phyloP scores from a whole-genome alignment of 2,888 invertebrate genomes.

The Lypha dubia region DNA sequence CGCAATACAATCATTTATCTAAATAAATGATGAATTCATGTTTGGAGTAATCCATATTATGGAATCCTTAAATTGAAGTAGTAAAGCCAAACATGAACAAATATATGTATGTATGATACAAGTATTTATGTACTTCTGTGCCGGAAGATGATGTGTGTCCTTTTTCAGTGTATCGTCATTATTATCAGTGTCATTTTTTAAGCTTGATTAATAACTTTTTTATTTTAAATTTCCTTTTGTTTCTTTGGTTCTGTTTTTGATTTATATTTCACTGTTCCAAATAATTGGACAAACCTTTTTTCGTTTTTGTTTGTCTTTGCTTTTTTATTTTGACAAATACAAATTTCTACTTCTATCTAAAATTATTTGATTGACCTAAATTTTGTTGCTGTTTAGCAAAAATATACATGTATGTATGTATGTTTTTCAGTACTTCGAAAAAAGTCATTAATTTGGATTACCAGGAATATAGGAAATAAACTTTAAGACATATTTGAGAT shows the following conservation, averaged over 20 bases:
- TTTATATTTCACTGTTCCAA: conserved; percentile 40
- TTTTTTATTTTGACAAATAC: conserved; percentile 34
- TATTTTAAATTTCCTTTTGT: conserved; percentile 21
- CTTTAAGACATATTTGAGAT: no score
- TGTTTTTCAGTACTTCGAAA: no score
- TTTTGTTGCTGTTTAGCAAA: conserved; percentile 23
- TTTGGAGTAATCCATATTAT: conserved; percentile 9
- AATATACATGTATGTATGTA: conserved; percentile 15
- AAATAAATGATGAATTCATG: conserved; percentile 26
- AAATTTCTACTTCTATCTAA: conserved; percentile 61
- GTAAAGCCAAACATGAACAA: conserved; percentile 8
- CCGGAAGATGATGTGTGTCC: conserved; percentile 48
- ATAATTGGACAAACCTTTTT: conserved; percentile 34
- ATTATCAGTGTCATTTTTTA: conserved; percentile 37
- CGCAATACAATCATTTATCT: conserved; percentile 54
- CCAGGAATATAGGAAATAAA: no score
- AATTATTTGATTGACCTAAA: conserved; percentile 67
- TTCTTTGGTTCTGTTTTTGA: conserved; percentile 5
- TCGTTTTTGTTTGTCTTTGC: conserved; percentile 23
- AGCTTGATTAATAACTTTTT: conserved; percentile 71
- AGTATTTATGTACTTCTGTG: not conserved
- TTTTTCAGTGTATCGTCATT: conserved; percentile 40
- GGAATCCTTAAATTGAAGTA: conserved; percentile 32
- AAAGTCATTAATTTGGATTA: no score
- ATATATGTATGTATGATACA: not conserved